Conservation (phyloP, 2,888 invertebrate genomes). For the Microplitis deprimator region DNA sequence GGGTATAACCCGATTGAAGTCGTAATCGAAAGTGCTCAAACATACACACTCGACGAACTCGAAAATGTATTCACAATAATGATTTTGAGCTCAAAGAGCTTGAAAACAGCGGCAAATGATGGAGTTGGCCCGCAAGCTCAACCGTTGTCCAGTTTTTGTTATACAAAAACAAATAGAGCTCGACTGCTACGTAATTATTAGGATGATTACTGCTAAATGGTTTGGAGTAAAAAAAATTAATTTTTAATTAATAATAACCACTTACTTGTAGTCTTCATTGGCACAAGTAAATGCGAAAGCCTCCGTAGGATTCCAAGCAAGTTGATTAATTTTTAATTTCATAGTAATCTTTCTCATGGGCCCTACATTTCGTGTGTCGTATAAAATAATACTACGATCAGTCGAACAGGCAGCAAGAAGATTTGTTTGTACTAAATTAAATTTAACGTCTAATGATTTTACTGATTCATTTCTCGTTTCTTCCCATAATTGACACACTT, state of each 20-base stretch:
- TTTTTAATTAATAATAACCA: slow-evolving; percentile 43
- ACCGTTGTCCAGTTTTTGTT: too few species aligned
- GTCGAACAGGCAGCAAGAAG: slow-evolving; percentile 86
- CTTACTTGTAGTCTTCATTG: slow-evolving; percentile 98
- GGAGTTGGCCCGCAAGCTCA: too few species aligned
- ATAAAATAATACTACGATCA: slow-evolving; percentile 94
- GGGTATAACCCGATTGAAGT: too few species aligned
- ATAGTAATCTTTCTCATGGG: slow-evolving; percentile 91
- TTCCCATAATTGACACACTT: slow-evolving; percentile 95
- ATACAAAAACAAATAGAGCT: too few species aligned
- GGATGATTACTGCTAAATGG: slow-evolving; percentile 9
- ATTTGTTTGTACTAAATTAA: slow-evolving; percentile 84
- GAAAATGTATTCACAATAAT: too few species aligned
- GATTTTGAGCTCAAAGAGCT: too few species aligned
- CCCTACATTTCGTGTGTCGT: slow-evolving; percentile 91
- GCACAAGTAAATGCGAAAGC: slow-evolving; percentile 96
- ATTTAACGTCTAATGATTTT: slow-evolving; percentile 86
- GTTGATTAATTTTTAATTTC: slow-evolving; percentile 88
- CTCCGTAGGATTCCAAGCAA: slow-evolving; percentile 99
- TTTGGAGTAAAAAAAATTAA: not conserved
- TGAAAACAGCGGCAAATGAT: too few species aligned
- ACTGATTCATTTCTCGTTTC: slow-evolving; percentile 90
- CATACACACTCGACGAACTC: too few species aligned
- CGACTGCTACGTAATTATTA: too few species aligned
- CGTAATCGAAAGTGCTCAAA: too few species aligned